These are phyloP conservation scores for Rousettus leschenaultii DNA, from an alignment of 2,113 vertebrate genomes.

Conservation along the genomic window DNA sequence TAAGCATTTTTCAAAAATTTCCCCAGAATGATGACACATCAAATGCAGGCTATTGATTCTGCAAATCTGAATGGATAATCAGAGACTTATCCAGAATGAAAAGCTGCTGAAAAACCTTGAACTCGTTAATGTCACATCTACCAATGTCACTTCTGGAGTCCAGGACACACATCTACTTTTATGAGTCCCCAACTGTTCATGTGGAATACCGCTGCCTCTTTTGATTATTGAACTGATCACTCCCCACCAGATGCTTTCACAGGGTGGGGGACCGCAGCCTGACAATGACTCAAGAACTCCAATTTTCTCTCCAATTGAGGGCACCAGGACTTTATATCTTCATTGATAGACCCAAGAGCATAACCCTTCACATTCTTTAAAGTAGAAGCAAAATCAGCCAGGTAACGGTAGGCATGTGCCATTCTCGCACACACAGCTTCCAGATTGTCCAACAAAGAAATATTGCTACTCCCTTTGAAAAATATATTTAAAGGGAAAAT, in stretches of 20 bases:
- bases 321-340: not conserved
- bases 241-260: not conserved
- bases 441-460: not conserved
- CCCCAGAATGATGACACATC: not conserved
- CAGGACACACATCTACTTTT: not conserved
- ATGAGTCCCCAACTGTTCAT: not conserved
- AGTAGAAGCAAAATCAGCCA: not conserved
- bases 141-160: not conserved
- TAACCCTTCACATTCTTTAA: not conserved
- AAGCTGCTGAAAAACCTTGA: not conserved
- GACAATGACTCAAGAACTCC: not conserved
- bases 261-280: not conserved
- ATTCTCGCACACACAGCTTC: not conserved
- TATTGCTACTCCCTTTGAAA: not conserved
- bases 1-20: not conserved
- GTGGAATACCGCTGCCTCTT: not conserved
- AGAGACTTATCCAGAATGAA: constrained; percentile 8
- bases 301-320: not conserved
- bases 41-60: not conserved
- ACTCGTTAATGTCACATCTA: not conserved
- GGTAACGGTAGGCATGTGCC: not conserved
- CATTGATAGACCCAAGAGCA: not conserved
- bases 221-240: not conserved
- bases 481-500: not conserved
- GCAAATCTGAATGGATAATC: not conserved